These are phyloP conservation scores for Cassiopea andromeda DNA, from an alignment of 30 jellyfish, hydroid and myxozoan genomes.

Conservation along the genomic window DNA sequence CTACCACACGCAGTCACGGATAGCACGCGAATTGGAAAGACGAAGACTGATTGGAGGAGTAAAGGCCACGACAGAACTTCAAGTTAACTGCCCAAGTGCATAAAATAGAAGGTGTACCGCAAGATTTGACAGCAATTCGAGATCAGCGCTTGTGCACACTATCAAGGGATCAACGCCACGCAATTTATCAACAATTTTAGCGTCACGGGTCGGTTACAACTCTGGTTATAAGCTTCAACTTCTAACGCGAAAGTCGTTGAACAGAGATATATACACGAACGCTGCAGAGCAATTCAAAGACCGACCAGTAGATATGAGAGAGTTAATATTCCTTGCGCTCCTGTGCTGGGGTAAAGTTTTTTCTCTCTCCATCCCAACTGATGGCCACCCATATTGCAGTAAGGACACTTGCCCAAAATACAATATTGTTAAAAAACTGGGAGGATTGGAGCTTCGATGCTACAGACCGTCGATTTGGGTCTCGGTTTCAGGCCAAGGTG, in stretches of 20 bases:
- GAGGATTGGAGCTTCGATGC: constrained; percentile 61
- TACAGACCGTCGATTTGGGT: constrained; percentile 68
- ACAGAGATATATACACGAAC: background rate
- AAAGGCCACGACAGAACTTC: background rate
- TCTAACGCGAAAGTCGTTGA: background rate
- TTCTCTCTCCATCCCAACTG: constrained; percentile 37
- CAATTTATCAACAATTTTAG: background rate
- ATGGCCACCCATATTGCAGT: constrained; percentile 10
- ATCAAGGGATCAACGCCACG: background rate
- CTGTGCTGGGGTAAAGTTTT: constrained; percentile 3
- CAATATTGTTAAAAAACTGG: constrained; percentile 15
- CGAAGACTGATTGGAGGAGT: background rate
- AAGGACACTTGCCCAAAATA: constrained; percentile 50
- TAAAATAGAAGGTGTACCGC: background rate
- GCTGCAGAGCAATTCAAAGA: background rate
- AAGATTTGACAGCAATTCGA: background rate
- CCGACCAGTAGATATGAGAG: constrained; percentile 18
- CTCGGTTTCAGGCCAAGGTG: constrained; percentile 71
- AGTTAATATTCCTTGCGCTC: background rate
- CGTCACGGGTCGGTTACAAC: background rate
- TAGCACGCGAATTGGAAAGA: background rate
- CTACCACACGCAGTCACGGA: background rate
- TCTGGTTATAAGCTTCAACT: background rate
- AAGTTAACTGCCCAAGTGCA: background rate
- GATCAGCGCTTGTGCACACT: background rate